Evolutionary conservation across 2,888 invertebrate species (phyloP).

Genomic region (Acanthosepion pharaonis): DNA sequence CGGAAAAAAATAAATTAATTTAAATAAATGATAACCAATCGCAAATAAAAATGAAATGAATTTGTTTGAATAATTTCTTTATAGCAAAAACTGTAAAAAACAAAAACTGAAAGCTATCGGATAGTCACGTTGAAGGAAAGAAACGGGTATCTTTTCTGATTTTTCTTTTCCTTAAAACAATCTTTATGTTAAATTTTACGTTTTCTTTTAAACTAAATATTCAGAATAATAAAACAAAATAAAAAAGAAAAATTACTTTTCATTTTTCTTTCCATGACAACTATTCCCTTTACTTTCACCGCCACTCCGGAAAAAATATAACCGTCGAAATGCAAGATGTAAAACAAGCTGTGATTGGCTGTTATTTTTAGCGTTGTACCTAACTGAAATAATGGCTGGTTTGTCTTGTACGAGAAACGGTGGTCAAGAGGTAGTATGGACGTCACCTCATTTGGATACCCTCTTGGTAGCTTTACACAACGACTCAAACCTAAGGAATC

Average conservation of each 20-base stretch:
- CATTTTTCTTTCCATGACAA: not conserved
- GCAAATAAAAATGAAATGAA: too few species aligned
- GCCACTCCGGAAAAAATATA: not conserved
- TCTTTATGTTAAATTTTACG: not conserved
- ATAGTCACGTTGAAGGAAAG: not conserved
- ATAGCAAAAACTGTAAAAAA: too few species aligned
- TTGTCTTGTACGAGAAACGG: conserved; percentile 44
- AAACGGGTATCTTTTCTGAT: not conserved
- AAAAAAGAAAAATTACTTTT: not conserved
- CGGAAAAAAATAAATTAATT: too few species aligned
- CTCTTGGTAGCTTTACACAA: not conserved
- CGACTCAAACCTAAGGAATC: conserved; percentile 39
- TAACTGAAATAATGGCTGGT: conserved; percentile 46
- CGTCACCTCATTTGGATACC: conserved; percentile 39
- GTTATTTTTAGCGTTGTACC: conserved; percentile 6
- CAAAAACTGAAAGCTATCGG: too few species aligned
- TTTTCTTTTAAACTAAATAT: not conserved
- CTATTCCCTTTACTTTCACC: not conserved
- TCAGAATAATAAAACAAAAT: not conserved
- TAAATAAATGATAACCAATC: too few species aligned
- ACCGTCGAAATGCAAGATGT: not conserved
- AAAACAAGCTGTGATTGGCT: conserved; percentile 24
- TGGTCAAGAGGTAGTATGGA: conserved; percentile 6
- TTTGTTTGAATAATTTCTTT: too few species aligned
- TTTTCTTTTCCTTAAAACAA: not conserved